Conservation (phyloP, 2,888 invertebrate genomes). For the Perizoma flavofasciatum region DNA sequence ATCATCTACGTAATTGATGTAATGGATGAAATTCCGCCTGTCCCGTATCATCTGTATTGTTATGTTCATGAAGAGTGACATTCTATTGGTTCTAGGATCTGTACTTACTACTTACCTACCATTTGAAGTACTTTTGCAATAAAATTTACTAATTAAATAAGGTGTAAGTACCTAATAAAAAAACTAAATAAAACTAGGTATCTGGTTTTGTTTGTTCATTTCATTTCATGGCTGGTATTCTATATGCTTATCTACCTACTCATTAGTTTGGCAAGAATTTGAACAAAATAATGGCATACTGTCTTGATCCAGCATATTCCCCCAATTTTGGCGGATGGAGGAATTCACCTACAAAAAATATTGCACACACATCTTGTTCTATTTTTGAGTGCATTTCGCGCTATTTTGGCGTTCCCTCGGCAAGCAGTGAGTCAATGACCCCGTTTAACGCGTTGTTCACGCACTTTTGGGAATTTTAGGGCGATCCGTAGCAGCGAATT, state of each 20-base stretch:
- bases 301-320: conserved; percentile 30
- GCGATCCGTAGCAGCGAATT: conserved; percentile 54
- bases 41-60: conserved; percentile 66
- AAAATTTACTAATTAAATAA: no score
- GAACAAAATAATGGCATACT: no score
- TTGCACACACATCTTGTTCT: conserved; percentile 81
- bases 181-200: no score
- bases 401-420: conserved; percentile 83
- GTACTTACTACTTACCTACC: conserved; percentile 4
- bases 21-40: conserved; percentile 58
- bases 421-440: conserved; percentile 80
- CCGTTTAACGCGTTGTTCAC: conserved; percentile 80
- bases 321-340: conserved; percentile 61
- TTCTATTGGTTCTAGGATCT: conserved; percentile 28
- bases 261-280: no score
- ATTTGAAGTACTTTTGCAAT: no score
- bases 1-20: conserved; percentile 39
- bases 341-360: conserved; percentile 74
- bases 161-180: no score
- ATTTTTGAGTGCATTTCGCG: conserved; percentile 84
- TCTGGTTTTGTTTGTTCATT: no score
- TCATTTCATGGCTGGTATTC: no score
- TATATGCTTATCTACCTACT: no score
- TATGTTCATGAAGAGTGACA: conserved; percentile 72
- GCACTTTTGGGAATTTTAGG: conserved; percentile 80